These are phyloP conservation scores for Catocala fraxini DNA, from an alignment of 2,888 invertebrate genomes.

Conservation along the genomic window DNA sequence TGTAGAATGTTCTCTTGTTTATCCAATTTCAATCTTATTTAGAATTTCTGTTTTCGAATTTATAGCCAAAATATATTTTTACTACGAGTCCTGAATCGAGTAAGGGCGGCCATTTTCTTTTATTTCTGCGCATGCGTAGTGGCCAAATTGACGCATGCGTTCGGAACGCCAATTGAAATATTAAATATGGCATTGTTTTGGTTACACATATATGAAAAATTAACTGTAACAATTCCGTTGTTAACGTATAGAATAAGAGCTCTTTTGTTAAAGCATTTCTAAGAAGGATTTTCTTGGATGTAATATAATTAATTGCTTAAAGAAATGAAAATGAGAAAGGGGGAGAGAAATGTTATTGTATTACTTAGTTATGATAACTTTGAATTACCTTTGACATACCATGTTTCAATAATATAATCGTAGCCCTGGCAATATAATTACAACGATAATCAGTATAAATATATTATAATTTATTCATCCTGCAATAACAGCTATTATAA, in stretches of 20 bases:
- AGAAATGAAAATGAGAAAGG: no score
- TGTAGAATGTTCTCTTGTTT: constrained; percentile 15
- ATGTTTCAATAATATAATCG: no score
- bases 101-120: constrained; percentile 69
- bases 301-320: neutral
- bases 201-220: constrained; percentile 41
- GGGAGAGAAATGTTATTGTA: no score
- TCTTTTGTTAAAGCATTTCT: constrained; percentile 16
- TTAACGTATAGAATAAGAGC: constrained; percentile 11
- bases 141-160: constrained; percentile 65
- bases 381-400: no score
- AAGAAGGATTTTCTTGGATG: neutral
- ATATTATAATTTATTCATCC: no score
- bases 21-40: constrained; percentile 15
- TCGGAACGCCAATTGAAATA: constrained; percentile 49
- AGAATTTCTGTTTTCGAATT: constrained; percentile 50
- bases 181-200: constrained; percentile 59
- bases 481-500: no score
- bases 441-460: no score
- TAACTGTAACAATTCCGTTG: constrained; percentile 16
- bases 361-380: no score
- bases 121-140: constrained; percentile 65
- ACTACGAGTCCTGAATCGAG: constrained; percentile 60
- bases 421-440: no score
- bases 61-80: constrained; percentile 59